Conservation (phyloP, 2,797 vertebrate species). For the Anguilla marmorata region DNA sequence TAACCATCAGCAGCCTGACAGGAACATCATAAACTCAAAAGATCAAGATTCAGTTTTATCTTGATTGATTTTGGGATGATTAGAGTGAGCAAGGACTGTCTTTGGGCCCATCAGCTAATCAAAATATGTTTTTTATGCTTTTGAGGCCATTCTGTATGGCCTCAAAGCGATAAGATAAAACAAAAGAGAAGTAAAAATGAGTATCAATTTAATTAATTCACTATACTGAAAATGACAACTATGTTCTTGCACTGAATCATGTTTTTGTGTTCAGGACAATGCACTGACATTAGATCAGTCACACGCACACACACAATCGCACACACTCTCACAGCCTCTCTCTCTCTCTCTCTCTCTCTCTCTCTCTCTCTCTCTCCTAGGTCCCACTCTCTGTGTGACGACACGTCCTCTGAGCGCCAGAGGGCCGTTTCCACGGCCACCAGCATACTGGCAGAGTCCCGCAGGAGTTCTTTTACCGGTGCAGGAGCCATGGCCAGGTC, state of each 20-base stretch:
- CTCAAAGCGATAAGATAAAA: no score
- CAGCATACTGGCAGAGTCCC: constrained; percentile 51
- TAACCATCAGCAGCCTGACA: neutral
- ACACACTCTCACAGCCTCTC: neutral
- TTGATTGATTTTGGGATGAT: no score
- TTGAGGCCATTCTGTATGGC: no score
- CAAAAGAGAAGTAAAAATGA: no score
- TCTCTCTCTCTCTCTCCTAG: constrained; percentile 51
- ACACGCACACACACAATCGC: neutral
- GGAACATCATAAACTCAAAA: neutral
- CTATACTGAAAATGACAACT: no score
- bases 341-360: constrained; percentile 31
- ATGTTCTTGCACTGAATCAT: no score
- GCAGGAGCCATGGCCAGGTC: constrained; percentile 71
- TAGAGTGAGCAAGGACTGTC: no score
- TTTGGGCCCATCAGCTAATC: no score
- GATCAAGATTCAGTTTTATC: neutral
- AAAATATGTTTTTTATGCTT: no score
- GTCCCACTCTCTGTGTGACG: constrained; percentile 55
- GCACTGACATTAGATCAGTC: neutral
- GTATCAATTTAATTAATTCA: no score
- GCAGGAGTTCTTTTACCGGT: constrained; percentile 53
- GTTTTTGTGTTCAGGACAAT: no score
- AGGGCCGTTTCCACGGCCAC: constrained; percentile 65
- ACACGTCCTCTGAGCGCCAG: constrained; percentile 58